Evolutionary conservation across 2,113 vertebrate genomes (phyloP), one percentile per base, ranked within the genome.

Genomic region (Pygoscelis antarcticus): DNA sequence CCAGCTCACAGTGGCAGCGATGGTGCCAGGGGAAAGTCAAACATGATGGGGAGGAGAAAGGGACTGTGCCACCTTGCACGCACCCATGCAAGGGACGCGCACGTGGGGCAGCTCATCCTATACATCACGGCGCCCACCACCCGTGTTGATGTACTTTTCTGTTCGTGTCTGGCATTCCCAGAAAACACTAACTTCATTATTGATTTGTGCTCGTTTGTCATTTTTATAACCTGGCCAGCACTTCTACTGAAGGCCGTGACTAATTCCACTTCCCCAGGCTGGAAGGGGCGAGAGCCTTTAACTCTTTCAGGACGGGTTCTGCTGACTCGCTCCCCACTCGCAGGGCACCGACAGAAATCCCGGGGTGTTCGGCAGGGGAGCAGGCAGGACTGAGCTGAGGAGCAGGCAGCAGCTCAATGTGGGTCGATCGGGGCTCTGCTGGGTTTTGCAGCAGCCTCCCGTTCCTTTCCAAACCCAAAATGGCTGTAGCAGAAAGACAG

Each of bases 171-270:
- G 36, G 77, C 79, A 9, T 96, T 92, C 97, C 95, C 97, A 93
- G 90, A 55, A 93, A 97, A 96, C 97, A 94, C 94, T 47, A 87
- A 91, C 92, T 89, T 93, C 90, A 17, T 90, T 96, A 95, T 78
- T 92, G 95, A 94, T 89, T 90, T 54, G 77, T 57, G 82, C 91
- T 95, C 92, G 0, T 97, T 92, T 95, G 88, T 97, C 96, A 96
- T 95, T 92, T 97, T 96, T 96, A 97, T 91, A 95, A 96, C 95
- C 96, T 92, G 90, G 61, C 93, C 75, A 93, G 96, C 95, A 61
- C 95, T 96, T 76, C 75, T 66, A 23, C 86, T 94, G 94, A 94
- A 87, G 85, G 94, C 93, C 42, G 27, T 97, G 96, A 97, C 96
- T 96, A 96, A 97, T 97, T 60, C 89, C 88, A 96, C 94, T 94